phyloP scores from a whole-genome alignment of 2,113 vertebrate species.

The Anolis carolinensis region DNA sequence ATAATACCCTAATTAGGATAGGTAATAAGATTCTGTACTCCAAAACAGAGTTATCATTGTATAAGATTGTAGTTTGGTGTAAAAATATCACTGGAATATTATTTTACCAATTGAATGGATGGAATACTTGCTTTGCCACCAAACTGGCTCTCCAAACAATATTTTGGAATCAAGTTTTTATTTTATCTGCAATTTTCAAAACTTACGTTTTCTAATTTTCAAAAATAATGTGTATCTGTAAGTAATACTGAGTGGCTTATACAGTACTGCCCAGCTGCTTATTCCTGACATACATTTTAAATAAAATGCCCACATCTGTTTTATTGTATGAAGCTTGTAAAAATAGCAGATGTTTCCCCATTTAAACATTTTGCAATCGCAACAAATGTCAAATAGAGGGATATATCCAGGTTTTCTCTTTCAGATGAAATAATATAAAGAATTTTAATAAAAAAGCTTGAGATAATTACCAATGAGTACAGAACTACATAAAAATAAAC shows the following conservation, averaged over 20 bases:
- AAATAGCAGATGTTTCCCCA: constrained; percentile 75
- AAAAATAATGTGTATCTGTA: constrained; percentile 76
- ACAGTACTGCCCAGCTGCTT: constrained; percentile 74
- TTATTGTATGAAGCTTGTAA: constrained; percentile 63
- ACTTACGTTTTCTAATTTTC: constrained; percentile 69
- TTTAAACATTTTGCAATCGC: constrained; percentile 61
- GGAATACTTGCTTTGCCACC: constrained; percentile 27
- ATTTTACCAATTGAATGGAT: constrained; percentile 6
- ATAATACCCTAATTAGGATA: background rate
- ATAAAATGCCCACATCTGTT: constrained; percentile 76
- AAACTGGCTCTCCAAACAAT: constrained; percentile 28
- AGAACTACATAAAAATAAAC: background rate
- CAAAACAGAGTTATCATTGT: background rate
- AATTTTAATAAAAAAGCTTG: constrained; percentile 26
- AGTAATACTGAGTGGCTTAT: constrained; percentile 71
- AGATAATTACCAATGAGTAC: background rate
- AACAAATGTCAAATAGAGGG: constrained; percentile 63
- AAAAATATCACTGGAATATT: background rate
- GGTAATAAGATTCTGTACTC: background rate
- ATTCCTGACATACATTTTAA: constrained; percentile 72
- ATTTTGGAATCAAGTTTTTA: constrained; percentile 53
- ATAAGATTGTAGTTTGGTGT: background rate
- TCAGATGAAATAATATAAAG: constrained; percentile 36
- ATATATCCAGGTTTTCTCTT: constrained; percentile 42
- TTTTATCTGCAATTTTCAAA: constrained; percentile 69